Percentiles rank a stretch among this genome's conserved stretches.
Conservation (phyloP, 2,797 vertebrate genomes). For the Leptoclinus maculatus region DNA sequence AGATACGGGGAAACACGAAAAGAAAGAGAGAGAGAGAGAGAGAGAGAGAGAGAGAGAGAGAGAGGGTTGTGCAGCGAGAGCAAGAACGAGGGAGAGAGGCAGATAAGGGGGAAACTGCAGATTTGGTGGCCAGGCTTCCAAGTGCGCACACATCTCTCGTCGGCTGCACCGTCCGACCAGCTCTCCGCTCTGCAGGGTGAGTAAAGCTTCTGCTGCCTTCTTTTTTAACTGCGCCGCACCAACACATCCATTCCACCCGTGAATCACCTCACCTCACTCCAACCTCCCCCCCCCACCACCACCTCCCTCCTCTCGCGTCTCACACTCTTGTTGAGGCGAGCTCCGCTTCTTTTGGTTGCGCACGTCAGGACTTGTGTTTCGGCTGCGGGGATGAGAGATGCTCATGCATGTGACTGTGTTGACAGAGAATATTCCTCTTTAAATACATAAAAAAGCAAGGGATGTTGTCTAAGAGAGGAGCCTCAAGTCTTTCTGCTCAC, state of each 20-base stretch:
- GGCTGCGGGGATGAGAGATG: conserved; percentile 18
- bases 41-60: not conserved
- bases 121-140: conserved; percentile 68
- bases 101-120: conserved; percentile 53
- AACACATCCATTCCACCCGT: not conserved
- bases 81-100: conserved; percentile 18
- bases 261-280: not conserved
- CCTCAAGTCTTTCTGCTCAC: conserved; percentile 13
- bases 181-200: conserved; percentile 76
- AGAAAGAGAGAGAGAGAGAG: conserved; percentile 6
- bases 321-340: conserved; percentile 18
- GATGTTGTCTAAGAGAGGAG: conserved; percentile 33
- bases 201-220: conserved; percentile 50
- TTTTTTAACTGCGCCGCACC: not conserved
- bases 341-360: conserved; percentile 36
- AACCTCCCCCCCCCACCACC: not conserved
- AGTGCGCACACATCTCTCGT: conserved; percentile 65
- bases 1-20: conserved; percentile 38
- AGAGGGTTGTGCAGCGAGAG: conserved; percentile 22
- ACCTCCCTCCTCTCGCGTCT: not conserved
- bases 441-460: not conserved
- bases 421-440: not conserved
- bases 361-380: conserved; percentile 42
- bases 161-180: conserved; percentile 61
- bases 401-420: conserved; percentile 19